Evolutionary conservation across 2,888 invertebrate species (phyloP).

Genomic region (Gnatocerus cornutus): DNA sequence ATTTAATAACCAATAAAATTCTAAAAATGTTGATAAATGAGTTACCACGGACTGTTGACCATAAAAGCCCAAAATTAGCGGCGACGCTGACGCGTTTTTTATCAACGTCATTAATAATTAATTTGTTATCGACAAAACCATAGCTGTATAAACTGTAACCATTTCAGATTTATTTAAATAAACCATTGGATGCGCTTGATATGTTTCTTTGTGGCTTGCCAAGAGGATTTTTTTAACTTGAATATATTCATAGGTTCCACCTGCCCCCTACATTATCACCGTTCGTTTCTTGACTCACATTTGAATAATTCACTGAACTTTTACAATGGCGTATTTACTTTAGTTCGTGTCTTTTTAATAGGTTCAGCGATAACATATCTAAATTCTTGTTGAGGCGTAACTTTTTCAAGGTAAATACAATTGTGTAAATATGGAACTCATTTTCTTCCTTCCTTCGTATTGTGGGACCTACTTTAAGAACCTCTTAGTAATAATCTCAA

Average conservation of each 20-base stretch:
- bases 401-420: slow-evolving; percentile 38
- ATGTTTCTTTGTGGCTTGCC: slow-evolving; percentile 16
- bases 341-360: slow-evolving; percentile 10
- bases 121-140: slow-evolving; percentile 19
- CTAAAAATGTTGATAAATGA: slow-evolving; percentile 29
- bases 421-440: slow-evolving; percentile 16
- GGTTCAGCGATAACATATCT: slow-evolving; percentile 40
- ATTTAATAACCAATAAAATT: slow-evolving; percentile 20
- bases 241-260: slow-evolving; percentile 34
- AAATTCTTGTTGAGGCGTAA: slow-evolving; percentile 34
- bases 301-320: slow-evolving; percentile 25
- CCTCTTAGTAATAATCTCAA: slow-evolving; percentile 29
- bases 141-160: too few species aligned
- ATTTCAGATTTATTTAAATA: slow-evolving; percentile 34
- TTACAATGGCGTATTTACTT: slow-evolving; percentile 20
- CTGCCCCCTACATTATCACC: slow-evolving; percentile 25
- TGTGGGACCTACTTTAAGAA: slow-evolving; percentile 23
- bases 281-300: slow-evolving; percentile 11
- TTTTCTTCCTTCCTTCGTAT: slow-evolving; percentile 1
- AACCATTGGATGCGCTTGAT: slow-evolving; percentile 25
- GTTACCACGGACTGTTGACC: not conserved
- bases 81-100: slow-evolving; percentile 15
- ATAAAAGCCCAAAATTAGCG: slow-evolving; percentile 11
- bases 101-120: slow-evolving; percentile 22
- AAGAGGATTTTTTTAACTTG: slow-evolving; percentile 26